Percentiles rank a stretch among this genome's conserved stretches.
Evolutionary conservation across 2,113 vertebrate genomes (phyloP).

Genomic region (Ceuthmochares aereus): DNA sequence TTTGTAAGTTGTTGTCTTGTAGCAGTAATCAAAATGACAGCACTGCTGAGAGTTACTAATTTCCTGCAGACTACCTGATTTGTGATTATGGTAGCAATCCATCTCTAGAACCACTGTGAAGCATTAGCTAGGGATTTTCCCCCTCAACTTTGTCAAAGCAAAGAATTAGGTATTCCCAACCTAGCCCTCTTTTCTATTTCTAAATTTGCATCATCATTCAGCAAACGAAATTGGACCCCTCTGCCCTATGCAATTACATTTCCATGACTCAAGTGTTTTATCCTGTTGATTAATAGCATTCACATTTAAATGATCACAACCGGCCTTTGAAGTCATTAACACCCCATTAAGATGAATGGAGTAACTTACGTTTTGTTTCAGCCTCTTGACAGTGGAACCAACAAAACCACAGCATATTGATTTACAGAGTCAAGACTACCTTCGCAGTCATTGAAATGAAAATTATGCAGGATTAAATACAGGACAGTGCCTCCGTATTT

Average conservation of each 20-base stretch:
- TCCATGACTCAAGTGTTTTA: constrained; percentile 57
- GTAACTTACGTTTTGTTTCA: constrained; percentile 73
- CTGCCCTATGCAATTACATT: constrained; percentile 63
- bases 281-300: constrained; percentile 71
- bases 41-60: constrained; percentile 51
- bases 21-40: constrained; percentile 62
- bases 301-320: constrained; percentile 70
- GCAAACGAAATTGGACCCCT: constrained; percentile 41
- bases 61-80: constrained; percentile 41
- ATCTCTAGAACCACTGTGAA: constrained; percentile 37
- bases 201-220: constrained; percentile 31
- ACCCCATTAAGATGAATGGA: constrained; percentile 71
- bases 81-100: constrained; percentile 18
- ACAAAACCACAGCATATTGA: constrained; percentile 53
- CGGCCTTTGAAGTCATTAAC: constrained; percentile 67
- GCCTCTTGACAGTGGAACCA: constrained; percentile 11
- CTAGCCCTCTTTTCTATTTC: neutral
- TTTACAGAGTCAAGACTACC: constrained; percentile 53
- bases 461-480: constrained; percentile 45
- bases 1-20: constrained; percentile 45
- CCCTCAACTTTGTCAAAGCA: constrained; percentile 25
- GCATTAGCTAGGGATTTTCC: neutral
- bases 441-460: constrained; percentile 16
- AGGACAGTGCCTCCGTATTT: constrained; percentile 10
- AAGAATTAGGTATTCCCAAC: neutral